phyloP scores from a whole-genome alignment of 2,888 invertebrate species.

The Heliconius sara region DNA sequence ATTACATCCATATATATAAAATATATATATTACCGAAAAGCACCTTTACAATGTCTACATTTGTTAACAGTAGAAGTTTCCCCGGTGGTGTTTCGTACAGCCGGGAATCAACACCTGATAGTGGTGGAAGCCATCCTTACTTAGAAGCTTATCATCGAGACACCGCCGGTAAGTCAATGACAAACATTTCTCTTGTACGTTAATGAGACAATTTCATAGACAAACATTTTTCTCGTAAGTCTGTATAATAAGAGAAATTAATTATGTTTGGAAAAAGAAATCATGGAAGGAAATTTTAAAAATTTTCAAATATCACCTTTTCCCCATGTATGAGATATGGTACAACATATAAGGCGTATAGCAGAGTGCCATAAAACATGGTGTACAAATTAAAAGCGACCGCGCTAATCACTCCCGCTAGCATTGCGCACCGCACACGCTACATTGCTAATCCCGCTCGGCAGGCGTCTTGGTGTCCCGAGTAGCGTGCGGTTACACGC shows the following conservation, averaged over 20 bases:
- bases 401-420: conserved; percentile 66
- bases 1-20: conserved; percentile 28
- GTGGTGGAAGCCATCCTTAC: conserved; percentile 93
- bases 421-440: conserved; percentile 56
- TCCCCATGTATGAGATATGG: conserved; percentile 12
- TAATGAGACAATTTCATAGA: too few relatives aligned
- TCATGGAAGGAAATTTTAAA: neutral
- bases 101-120: conserved; percentile 94
- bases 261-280: neutral
- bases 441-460: conserved; percentile 56
- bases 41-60: conserved; percentile 20
- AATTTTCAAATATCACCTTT: neutral
- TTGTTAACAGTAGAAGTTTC: conserved; percentile 79
- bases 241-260: neutral
- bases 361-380: conserved; percentile 54
- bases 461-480: conserved; percentile 52
- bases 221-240: neutral
- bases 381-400: conserved; percentile 79
- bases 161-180: conserved; percentile 87
- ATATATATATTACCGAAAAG: conserved; percentile 39
- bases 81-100: conserved; percentile 90
- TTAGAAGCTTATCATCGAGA: conserved; percentile 93
- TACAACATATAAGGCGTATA: conserved; percentile 16
- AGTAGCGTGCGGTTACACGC: conserved; percentile 36
- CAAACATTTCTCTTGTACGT: neutral